Evolutionary conservation across 2,888 invertebrate genomes (phyloP).

Genomic region (Drosophila ezoana): DNA sequence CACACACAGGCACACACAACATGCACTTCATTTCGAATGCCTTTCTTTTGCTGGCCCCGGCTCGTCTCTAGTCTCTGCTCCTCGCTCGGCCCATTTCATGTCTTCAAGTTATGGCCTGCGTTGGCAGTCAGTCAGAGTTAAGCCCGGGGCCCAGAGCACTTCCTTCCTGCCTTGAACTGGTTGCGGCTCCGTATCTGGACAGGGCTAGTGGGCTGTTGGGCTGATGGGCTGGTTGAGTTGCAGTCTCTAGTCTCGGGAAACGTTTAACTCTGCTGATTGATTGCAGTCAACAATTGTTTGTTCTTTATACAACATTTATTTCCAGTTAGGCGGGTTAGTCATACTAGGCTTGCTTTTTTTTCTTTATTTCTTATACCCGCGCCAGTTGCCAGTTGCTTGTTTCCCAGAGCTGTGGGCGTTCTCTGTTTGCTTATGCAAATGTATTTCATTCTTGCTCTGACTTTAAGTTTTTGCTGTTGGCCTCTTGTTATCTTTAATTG

Average conservation of each 20-base stretch:
- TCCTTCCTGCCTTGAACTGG: slow-evolving; percentile 64
- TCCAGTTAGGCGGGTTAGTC: slow-evolving; percentile 62
- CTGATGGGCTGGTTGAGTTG: not conserved
- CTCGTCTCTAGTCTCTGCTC: not conserved
- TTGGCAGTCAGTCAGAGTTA: slow-evolving; percentile 36
- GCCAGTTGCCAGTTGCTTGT: no score
- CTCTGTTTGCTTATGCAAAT: slow-evolving; percentile 67
- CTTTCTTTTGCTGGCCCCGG: slow-evolving; percentile 40
- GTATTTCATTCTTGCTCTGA: slow-evolving; percentile 37
- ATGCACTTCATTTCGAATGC: slow-evolving; percentile 77
- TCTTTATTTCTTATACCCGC: no score
- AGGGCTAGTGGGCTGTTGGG: not conserved
- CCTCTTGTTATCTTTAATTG: slow-evolving; percentile 77
- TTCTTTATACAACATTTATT: slow-evolving; percentile 78
- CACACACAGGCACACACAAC: slow-evolving; percentile 30
- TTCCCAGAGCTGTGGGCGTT: slow-evolving; percentile 15
- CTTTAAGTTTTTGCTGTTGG: slow-evolving; percentile 47
- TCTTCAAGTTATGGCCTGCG: slow-evolving; percentile 60
- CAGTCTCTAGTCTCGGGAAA: slow-evolving; percentile 57
- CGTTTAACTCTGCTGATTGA: slow-evolving; percentile 80
- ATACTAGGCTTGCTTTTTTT: slow-evolving; percentile 36
- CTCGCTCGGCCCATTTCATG: slow-evolving; percentile 61
- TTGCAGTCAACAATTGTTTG: slow-evolving; percentile 82
- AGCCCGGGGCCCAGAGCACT: slow-evolving; percentile 56
- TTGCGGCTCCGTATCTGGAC: not conserved